Percentiles rank a stretch among this genome's conserved stretches.
Conservation (phyloP, 2,113 vertebrate species). For the Callithrix jacchus region DNA sequence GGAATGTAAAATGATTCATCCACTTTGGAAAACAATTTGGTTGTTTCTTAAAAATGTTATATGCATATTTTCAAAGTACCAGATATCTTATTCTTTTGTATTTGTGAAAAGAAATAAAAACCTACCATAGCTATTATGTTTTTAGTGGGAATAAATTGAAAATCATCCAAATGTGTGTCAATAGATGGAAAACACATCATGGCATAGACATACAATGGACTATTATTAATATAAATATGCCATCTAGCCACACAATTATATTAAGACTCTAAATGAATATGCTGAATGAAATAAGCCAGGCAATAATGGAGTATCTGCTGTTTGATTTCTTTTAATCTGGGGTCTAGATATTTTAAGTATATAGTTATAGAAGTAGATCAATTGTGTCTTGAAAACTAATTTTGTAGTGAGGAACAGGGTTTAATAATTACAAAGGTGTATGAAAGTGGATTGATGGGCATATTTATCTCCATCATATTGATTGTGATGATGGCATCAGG, state of each 20-base stretch:
- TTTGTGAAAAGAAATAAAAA: neutral
- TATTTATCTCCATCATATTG: neutral
- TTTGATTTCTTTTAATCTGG: neutral
- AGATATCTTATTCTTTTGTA: neutral
- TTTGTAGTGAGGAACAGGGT: neutral
- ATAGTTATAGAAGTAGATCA: neutral
- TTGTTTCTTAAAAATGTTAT: neutral
- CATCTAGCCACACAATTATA: neutral
- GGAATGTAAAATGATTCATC: neutral
- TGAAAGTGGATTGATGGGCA: neutral
- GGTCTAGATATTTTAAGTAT: neutral
- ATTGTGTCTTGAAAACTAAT: neutral
- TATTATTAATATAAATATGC: neutral
- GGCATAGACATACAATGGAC: neutral
- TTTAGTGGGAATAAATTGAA: neutral
- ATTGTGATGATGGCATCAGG: neutral
- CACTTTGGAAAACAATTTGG: neutral
- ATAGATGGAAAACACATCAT: neutral
- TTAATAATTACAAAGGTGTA: neutral
- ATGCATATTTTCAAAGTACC: neutral
- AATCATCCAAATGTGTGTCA: neutral
- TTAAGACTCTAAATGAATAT: neutral
- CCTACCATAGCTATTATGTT: neutral
- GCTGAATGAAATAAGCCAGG: neutral
- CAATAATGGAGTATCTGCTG: neutral